Evolutionary conservation across 2,797 vertebrate genomes (phyloP), one percentile per base, ranked within the genome.

Genomic region (Paratrypauchen microcephalus): DNA sequence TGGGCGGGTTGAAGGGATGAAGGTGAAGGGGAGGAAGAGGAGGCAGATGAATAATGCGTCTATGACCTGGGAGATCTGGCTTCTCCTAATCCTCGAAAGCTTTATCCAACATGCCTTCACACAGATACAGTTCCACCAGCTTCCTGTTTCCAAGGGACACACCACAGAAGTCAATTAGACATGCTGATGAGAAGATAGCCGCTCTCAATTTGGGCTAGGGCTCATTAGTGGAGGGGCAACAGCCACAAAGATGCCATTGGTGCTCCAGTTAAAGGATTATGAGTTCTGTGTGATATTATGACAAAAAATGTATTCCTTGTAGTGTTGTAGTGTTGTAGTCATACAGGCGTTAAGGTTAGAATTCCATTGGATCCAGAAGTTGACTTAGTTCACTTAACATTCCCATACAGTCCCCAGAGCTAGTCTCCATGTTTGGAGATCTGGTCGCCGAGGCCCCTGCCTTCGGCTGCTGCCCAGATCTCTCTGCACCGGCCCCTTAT

Each of bases 1-100:
- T 79, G 76, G 84, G 81, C 66, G 74, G 81, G 76, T 76, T 80
- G 78, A 71, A 80, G 86, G 50, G 79, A 80, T 88, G 80, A 85
- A 86, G 88, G 86, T 91, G 85, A 89, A 80, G 79, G 54, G 74
- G 77, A 66, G 68, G 68, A 71, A 75, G 77, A 72, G 83, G 77
- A 74, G 83, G 84, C 68, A 39, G 86, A 91, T 90, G 88, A 93
- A 89, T 92, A 92, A 93, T 94, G 89, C 45, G 74, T 73, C 57
- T 74, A 72, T 83, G 81, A 87, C 86, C 84, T 83, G 90, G 87
- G 86, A 92, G 85, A 81, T 70, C 83, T 86, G 32, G 77, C 78
- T 86, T 89, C 79, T 76, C 79, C 78, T 84, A 86, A 91, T 90
- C 84, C 87, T 91, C 89, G 73, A 23, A 61, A 47, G 82, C 69